Conservation (phyloP, 2,888 invertebrate genomes). For the Clanis bilineata region DNA sequence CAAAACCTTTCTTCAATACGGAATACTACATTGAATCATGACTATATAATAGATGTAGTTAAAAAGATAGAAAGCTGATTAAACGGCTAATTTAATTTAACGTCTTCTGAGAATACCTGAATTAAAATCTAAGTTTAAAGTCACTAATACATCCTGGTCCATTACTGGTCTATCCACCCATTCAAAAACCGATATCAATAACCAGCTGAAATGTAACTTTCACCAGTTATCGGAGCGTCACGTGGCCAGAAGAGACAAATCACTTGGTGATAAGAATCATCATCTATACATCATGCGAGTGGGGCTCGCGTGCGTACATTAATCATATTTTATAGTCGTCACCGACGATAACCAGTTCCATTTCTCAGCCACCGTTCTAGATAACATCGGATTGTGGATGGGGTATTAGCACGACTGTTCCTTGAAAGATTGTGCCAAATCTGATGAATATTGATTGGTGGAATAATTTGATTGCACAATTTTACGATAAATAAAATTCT, state of each 20-base stretch:
- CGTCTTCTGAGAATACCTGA: not conserved
- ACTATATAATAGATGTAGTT: too few relatives aligned
- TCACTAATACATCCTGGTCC: not conserved
- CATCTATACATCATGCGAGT: conserved; percentile 42
- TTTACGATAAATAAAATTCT: not conserved
- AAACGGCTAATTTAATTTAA: not conserved
- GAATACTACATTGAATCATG: too few relatives aligned
- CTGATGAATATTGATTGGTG: not conserved
- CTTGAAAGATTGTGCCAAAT: not conserved
- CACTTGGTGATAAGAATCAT: conserved; percentile 40
- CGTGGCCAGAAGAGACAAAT: conserved; percentile 26
- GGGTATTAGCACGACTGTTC: not conserved
- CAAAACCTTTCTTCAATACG: not conserved
- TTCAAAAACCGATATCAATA: not conserved
- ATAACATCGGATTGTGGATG: conserved; percentile 36
- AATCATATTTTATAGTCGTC: conserved; percentile 55
- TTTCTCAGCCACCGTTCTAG: conserved; percentile 46
- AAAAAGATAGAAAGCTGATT: not conserved
- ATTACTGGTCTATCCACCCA: not conserved
- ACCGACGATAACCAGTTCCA: conserved; percentile 50
- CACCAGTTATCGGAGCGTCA: conserved; percentile 11
- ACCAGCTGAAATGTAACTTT: not conserved
- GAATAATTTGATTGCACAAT: not conserved
- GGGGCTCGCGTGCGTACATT: conserved; percentile 46
- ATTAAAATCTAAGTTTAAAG: not conserved